These are phyloP conservation scores for Hymenochirus boettgeri DNA, from an alignment of 2,113 vertebrate genomes.

Conservation along the genomic window DNA sequence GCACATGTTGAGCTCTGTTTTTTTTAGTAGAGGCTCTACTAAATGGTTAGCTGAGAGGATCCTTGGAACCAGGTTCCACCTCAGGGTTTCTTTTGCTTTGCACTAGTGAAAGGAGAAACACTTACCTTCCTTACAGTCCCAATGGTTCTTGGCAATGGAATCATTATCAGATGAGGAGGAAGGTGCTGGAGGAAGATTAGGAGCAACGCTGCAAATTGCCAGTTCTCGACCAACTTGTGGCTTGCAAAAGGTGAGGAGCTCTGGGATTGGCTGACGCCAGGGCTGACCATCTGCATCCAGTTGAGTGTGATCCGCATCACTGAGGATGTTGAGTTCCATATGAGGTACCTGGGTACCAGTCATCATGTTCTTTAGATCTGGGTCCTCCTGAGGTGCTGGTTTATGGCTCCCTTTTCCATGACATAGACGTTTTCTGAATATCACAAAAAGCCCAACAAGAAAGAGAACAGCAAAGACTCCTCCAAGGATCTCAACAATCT, in stretches of 20 bases:
- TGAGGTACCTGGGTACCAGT: conserved; percentile 61
- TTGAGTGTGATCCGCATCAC: conserved; percentile 59
- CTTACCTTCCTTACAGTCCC: conserved; percentile 85
- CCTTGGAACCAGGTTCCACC: too few relatives aligned
- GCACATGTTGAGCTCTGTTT: too few relatives aligned
- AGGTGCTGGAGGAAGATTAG: conserved; percentile 71
- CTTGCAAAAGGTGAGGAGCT: conserved; percentile 61
- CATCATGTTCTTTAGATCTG: conserved; percentile 75
- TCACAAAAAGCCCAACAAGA: conserved; percentile 53
- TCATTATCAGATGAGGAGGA: conserved; percentile 77
- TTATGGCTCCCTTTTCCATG: conserved; percentile 71
- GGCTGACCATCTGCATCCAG: conserved; percentile 60
- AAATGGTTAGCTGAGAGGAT: too few relatives aligned
- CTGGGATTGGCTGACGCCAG: conserved; percentile 55
- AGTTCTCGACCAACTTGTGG: conserved; percentile 66
- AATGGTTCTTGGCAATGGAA: conserved; percentile 80
- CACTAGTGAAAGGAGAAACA: conserved; percentile 33
- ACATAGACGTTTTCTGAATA: conserved; percentile 64
- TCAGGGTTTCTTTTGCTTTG: too few relatives aligned
- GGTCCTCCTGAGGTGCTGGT: conserved; percentile 77
- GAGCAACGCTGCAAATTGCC: conserved; percentile 90
- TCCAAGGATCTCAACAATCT: conserved; percentile 66
- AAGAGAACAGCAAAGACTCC: conserved; percentile 59
- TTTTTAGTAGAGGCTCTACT: too few relatives aligned
- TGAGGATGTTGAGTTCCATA: conserved; percentile 75